Conservation (phyloP, 2,888 invertebrate genomes). For the Arge pagana region DNA sequence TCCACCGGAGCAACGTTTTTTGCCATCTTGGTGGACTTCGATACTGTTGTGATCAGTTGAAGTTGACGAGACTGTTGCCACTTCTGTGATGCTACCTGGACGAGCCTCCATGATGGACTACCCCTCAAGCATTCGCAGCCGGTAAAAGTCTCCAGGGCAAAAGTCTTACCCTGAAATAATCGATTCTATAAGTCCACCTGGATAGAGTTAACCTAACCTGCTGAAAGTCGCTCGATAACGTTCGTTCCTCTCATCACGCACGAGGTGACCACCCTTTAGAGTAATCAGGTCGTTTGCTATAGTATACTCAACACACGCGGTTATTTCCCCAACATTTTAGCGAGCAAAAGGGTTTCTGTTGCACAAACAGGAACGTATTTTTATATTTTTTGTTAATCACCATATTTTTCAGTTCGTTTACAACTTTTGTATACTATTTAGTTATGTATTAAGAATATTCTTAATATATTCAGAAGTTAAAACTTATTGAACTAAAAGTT, state of each 20-base stretch:
- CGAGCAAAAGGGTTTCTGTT: too few species aligned
- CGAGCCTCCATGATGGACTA: slow-evolving; percentile 41
- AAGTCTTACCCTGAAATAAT: slow-evolving; percentile 40
- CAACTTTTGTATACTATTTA: too few species aligned
- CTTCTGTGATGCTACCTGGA: slow-evolving; percentile 42
- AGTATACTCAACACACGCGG: too few species aligned
- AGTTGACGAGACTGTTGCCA: slow-evolving; percentile 36
- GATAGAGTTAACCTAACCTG: slow-evolving; percentile 9
- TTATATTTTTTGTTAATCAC: too few species aligned
- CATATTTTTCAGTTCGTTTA: too few species aligned
- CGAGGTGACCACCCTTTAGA: not conserved
- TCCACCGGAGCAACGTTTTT: slow-evolving; percentile 35
- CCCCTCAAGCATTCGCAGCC: not conserved
- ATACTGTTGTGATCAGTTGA: slow-evolving; percentile 4
- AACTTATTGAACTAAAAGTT: too few species aligned
- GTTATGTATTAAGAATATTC: too few species aligned
- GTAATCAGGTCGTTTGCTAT: too few species aligned
- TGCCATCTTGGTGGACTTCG: slow-evolving; percentile 21
- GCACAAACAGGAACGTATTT: too few species aligned
- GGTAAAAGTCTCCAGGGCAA: slow-evolving; percentile 15
- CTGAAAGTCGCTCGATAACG: slow-evolving; percentile 15
- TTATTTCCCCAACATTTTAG: too few species aligned
- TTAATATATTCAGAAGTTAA: too few species aligned
- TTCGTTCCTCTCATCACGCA: slow-evolving; percentile 7
- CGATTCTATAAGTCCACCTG: slow-evolving; percentile 32